Base-by-base conservation (phyloP, 2,888 invertebrate species). In the Palloptera scutellata region DNA sequence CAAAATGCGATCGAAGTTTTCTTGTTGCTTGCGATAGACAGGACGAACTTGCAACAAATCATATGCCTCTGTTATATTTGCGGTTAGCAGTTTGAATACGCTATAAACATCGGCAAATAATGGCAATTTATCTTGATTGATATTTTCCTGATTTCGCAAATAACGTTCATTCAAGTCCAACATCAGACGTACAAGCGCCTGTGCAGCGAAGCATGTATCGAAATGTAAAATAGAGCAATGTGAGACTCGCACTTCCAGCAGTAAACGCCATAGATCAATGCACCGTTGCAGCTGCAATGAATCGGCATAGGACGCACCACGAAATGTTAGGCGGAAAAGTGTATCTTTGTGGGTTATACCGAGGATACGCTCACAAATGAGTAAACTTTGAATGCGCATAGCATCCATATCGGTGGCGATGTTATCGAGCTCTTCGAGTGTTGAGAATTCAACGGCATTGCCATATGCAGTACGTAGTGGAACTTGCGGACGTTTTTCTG, bases 301-400 rank as follows among this genome's bases (percentile, higher is more conserved):
- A 81, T 92, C 92, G 6, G 91, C 91, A 83, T 91, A 91, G 0
- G 91, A 88, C 1, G 92, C 92, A 64, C 92, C 92, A 71, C 91
- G 86, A 83, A 89, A 91, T 88, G 91, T 91, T 70, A 92, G 86
- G 58, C 91, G 87, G 85, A 92, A 95, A 68, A 95, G 89, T 67
- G 94, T 93, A 84, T 97, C 96, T 83, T 94, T 93, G 86, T 97
- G 96, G 74, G 89, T 86, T 0, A 91, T 88, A 0, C 96, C 96
- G 30, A 97, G 88, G 78, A 97, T 92, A 77, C 97, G 88, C 86
- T 94, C 94, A 73, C 93, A 92, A 74, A 97, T 94, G 45, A 97
- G 86, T 75, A 97, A 86, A 79, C 95, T 92, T 86, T 97, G 95
- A 83, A 92, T 91, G 77, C 95, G 88, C 88, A 97, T 90, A 52